phyloP scores from a whole-genome alignment of 2,113 vertebrate species.

The Neopipo cinnamomea region DNA sequence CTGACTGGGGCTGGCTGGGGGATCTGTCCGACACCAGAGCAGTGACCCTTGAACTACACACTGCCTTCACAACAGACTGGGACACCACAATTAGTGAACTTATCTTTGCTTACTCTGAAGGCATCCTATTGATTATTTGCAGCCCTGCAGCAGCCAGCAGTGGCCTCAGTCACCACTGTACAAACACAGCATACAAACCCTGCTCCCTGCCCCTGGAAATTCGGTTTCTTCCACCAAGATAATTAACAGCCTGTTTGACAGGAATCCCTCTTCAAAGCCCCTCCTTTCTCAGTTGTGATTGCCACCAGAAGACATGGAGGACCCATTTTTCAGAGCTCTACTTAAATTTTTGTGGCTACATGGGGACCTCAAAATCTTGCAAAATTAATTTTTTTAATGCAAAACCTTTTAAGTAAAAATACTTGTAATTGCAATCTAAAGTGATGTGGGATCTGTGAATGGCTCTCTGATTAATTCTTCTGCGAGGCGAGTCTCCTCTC shows the following conservation, averaged over 20 bases:
- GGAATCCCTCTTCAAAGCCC: neutral
- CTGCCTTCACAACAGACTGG: neutral
- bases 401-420: slow-evolving; percentile 58
- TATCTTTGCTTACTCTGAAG: neutral
- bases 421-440: slow-evolving; percentile 55
- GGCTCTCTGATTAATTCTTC: slow-evolving; percentile 42
- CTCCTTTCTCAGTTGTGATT: neutral
- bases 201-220: neutral
- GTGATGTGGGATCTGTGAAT: neutral
- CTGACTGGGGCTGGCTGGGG: neutral
- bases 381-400: slow-evolving; percentile 46
- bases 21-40: fast-evolving
- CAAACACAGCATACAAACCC: neutral
- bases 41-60: fast-evolving
- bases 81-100: neutral
- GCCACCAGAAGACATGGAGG: neutral
- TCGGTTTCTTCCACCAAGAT: neutral
- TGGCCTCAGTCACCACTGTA: neutral
- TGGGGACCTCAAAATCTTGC: slow-evolving; percentile 28
- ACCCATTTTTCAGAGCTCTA: slow-evolving; percentile 21
- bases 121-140: neutral
- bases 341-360: slow-evolving; percentile 14
- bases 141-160: neutral
- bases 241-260: slow-evolving; percentile 15
- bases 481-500: neutral